phyloP scores from a whole-genome alignment of 2,888 invertebrate species.

The Sesia bembeciformis region DNA sequence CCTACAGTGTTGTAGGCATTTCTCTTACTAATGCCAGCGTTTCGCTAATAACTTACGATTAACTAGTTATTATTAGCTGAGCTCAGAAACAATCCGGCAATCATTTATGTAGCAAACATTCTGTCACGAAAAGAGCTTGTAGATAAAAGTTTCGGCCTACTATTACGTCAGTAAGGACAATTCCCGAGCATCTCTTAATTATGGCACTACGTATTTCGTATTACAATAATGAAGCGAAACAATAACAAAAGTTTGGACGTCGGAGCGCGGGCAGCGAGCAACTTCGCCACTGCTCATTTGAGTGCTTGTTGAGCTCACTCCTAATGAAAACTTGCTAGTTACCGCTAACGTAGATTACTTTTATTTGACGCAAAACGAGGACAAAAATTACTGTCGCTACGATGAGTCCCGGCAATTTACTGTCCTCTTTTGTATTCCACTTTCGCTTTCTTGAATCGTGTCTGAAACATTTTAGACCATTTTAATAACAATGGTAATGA shows the following conservation, averaged over 20 bases:
- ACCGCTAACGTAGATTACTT: slow-evolving; percentile 48
- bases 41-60: slow-evolving; percentile 40
- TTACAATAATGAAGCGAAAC: slow-evolving; percentile 72
- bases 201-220: slow-evolving; percentile 66
- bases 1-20: slow-evolving; percentile 22
- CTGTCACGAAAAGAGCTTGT: slow-evolving; percentile 42
- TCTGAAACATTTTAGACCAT: neutral
- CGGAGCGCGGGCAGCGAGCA: slow-evolving; percentile 48
- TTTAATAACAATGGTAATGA: neutral
- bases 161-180: slow-evolving; percentile 58
- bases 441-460: neutral
- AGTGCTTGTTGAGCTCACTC: slow-evolving; percentile 60
- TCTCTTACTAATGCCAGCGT: slow-evolving; percentile 30
- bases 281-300: slow-evolving; percentile 59
- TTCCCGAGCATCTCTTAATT: slow-evolving; percentile 68
- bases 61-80: slow-evolving; percentile 48
- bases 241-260: slow-evolving; percentile 70
- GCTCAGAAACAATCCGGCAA: slow-evolving; percentile 41
- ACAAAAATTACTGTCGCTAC: slow-evolving; percentile 15
- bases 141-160: slow-evolving; percentile 57
- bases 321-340: slow-evolving; percentile 69
- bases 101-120: slow-evolving; percentile 57
- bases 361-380: slow-evolving; percentile 41
- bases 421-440: neutral
- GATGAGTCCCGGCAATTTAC: too few species aligned